Evolutionary conservation across 2,888 invertebrate species (phyloP).

Genomic region (Drosophila algonquin): DNA sequence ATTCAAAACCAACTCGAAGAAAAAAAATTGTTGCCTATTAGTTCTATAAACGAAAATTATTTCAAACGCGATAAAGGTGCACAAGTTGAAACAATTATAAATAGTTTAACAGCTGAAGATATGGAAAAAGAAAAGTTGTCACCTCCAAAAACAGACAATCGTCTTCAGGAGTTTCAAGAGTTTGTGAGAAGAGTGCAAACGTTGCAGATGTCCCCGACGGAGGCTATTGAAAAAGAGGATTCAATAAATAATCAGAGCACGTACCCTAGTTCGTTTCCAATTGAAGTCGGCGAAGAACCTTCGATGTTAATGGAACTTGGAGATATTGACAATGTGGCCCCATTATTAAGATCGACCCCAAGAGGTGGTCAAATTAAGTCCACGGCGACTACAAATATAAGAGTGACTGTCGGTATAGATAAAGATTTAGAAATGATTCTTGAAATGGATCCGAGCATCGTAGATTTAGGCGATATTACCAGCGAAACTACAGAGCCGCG

Average conservation of each 20-base stretch:
- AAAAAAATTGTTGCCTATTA: conserved; percentile 3
- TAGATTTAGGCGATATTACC: conserved; percentile 84
- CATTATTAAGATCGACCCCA: conserved; percentile 10
- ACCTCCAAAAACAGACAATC: conserved; percentile 33
- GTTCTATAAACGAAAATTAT: conserved; percentile 7
- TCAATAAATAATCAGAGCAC: neutral
- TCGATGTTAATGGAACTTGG: conserved; percentile 61
- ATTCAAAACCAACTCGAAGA: conserved; percentile 15
- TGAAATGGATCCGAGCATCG: conserved; percentile 87
- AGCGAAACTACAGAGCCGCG: conserved; percentile 66
- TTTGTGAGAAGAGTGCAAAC: conserved; percentile 74
- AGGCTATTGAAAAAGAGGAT: neutral
- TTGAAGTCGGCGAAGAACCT: conserved; percentile 79
- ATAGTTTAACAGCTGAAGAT: neutral
- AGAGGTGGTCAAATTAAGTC: conserved; percentile 14
- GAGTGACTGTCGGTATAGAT: conserved; percentile 86
- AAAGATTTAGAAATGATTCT: conserved; percentile 87
- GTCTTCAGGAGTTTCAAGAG: conserved; percentile 74
- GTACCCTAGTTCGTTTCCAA: conserved; percentile 9
- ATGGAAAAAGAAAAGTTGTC: conserved; percentile 11
- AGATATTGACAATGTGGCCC: conserved; percentile 13
- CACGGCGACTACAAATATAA: conserved; percentile 78
- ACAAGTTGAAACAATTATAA: neutral
- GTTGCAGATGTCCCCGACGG: conserved; percentile 68
- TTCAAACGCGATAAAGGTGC: neutral